Evolutionary conservation across 2,797 vertebrate genomes (phyloP), one percentile per base, ranked within the genome.

Genomic region (Paramormyrops hopkinsi): DNA sequence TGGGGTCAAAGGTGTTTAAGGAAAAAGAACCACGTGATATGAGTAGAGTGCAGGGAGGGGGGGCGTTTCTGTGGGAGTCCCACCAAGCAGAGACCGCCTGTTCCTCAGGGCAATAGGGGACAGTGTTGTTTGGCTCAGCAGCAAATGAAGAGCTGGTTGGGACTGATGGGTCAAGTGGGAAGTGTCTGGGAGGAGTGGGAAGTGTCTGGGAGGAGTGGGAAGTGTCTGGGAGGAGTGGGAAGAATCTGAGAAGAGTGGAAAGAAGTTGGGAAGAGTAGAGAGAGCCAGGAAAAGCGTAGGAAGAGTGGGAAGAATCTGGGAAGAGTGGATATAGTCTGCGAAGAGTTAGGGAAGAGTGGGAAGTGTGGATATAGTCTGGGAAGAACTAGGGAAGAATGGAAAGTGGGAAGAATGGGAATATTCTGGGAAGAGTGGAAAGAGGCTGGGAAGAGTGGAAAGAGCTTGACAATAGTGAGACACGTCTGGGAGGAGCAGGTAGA

Each of bases 141-240:
- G 5, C 85, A 87, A 56, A 87, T n/a, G 25, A 92, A 93, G 93
- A 90, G 92, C 94, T 93, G 94, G 92, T 91, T 91, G 91, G 92
- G 92, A 94, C 94, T 92, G 93, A 92, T 92, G 48, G 11, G 14
- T 41, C 29, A 14, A 19, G 19, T 22, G 22, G 44, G n/a, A 84
- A 50, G n/a, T 25, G 29, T 14, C n/a, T 22, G n/a, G 44, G n/a
- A 84, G 22, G 3, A 59, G 6, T 59, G n/a, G 56, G 56, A 51
- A 51, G 46, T 12, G 3, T 14, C 3, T 48, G 9, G 3, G 7
- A n/a, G 0, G 29, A 48, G 62, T 22, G 0, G 12, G 0, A 33
- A 69, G 22, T 25, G 29, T 14, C n/a, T 22, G n/a, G 44, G n/a
- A 84, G 22, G 3, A 59, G 6, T 59, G n/a, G 56, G 56, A 51